Evolutionary conservation across 1,140 invertebrate species (phyloP), one percentile per base, ranked within the genome.

Genomic region (Leptinotarsa undecemlineata): DNA sequence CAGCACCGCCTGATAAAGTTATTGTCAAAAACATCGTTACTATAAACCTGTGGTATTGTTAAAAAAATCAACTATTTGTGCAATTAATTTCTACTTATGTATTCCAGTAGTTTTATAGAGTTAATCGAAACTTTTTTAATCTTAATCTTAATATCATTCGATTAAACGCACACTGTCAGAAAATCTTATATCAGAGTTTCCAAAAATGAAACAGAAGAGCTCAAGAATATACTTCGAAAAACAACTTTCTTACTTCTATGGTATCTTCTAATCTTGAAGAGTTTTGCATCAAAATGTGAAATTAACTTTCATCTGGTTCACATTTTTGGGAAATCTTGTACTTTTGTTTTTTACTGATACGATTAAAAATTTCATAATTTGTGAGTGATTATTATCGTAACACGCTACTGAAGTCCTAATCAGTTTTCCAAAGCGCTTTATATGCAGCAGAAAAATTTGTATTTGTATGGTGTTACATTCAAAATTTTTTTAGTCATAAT

Each of bases 1-100:
- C 61, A 48, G 62, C 71, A 72, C 19, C 71, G 71, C 42, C 19
- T 72, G 42, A 62, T 72, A 6, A 72, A 72, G 26, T 63, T 72
- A 47, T 72, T 72, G 47, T 64, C 71, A 17, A 72, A 72, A 72
- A 64, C 48, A 17, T 21, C 60, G 15, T 14, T 57, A 57, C 15
- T 57, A 57, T 57, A 57, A 57, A 57, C 15, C n/a, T 57, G 6
- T 17, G n/a, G 51, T 57, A n/a, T 57, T 57, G 15, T 57, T 57
- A 4, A 15, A 57, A 57, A 57, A 57, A n/a, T 57, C 17, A 57
- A 15, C 17, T 57, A 57, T 57, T n/a, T 57, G 51, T 57, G 51
- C 51, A 57, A 57, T 57, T 13, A 57, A 17, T 57, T 57, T 57
- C 51, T 57, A 57, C 51, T 57, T 57, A 19, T 57, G 51, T 57